Evolutionary conservation across 2,888 invertebrate genomes (phyloP).

Genomic region (Volucella bombylans): DNA sequence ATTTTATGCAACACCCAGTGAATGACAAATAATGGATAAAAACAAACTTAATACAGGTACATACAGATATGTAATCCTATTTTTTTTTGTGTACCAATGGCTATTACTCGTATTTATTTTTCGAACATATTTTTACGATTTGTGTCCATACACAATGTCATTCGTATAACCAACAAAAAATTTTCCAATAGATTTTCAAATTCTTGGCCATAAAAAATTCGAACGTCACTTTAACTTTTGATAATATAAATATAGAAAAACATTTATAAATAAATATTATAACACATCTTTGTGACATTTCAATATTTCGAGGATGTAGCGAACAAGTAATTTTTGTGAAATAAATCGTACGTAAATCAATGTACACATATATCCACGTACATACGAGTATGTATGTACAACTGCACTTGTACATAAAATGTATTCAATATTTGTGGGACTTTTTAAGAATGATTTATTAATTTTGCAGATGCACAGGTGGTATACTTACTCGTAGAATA

Average conservation of each 20-base stretch:
- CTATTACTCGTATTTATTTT: too few relatives aligned
- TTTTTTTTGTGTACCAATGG: too few relatives aligned
- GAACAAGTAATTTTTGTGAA: conserved; percentile 9
- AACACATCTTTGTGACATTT: conserved; percentile 34
- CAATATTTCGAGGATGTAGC: conserved; percentile 22
- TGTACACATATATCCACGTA: background rate
- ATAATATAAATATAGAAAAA: conserved; percentile 53
- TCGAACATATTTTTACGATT: conserved; percentile 15
- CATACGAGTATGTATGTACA: too few relatives aligned
- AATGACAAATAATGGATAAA: too few relatives aligned
- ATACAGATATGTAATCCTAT: too few relatives aligned
- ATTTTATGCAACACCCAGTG: too few relatives aligned
- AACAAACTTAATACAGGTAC: too few relatives aligned
- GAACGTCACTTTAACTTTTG: conserved; percentile 20
- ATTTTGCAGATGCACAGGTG: conserved; percentile 3
- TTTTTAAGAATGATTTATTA: background rate
- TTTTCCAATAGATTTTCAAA: conserved; percentile 7
- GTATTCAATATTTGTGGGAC: background rate
- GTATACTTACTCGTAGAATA: background rate
- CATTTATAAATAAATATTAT: conserved; percentile 37
- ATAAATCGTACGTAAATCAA: background rate
- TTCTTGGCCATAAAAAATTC: conserved; percentile 16
- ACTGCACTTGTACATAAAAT: too few relatives aligned
- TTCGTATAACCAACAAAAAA: conserved; percentile 1
- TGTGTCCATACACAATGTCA: conserved; percentile 17